Percentiles rank a stretch among this genome's conserved stretches.
Conservation (phyloP, 2,888 invertebrate species). For the Macaria notata region DNA sequence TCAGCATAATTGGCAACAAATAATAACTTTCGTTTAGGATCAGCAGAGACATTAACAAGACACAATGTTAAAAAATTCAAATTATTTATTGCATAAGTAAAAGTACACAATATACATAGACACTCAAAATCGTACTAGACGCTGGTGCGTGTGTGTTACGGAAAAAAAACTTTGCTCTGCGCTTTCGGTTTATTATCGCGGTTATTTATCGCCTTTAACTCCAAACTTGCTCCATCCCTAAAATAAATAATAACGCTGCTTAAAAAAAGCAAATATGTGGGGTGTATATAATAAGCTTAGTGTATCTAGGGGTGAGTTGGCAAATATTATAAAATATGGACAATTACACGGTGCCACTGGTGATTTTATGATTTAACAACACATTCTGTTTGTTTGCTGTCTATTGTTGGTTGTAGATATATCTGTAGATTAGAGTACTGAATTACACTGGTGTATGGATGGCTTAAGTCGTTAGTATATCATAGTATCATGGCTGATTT, state of each 20-base stretch:
- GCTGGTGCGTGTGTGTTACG: too few species aligned
- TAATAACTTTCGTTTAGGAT: too few species aligned
- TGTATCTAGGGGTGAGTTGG: constrained; percentile 51
- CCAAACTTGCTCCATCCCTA: constrained; percentile 8
- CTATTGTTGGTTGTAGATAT: constrained; percentile 13
- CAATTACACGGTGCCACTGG: constrained; percentile 64
- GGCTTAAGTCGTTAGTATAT: too few species aligned
- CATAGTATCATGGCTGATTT: too few species aligned
- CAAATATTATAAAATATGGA: constrained; percentile 73
- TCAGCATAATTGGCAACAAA: too few species aligned
- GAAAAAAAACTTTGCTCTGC: too few species aligned
- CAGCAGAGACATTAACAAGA: too few species aligned
- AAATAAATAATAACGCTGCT: constrained; percentile 39
- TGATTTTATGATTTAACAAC: constrained; percentile 32
- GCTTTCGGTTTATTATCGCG: too few species aligned
- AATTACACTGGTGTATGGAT: background rate
- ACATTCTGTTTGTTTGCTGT: constrained; percentile 31
- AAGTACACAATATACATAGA: too few species aligned
- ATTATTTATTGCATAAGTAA: too few species aligned
- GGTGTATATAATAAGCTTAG: constrained; percentile 48
- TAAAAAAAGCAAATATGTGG: constrained; percentile 54
- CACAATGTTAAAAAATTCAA: too few species aligned
- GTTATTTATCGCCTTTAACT: constrained; percentile 23
- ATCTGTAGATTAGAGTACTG: background rate
- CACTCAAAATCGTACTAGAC: too few species aligned